Conservation (phyloP, 2,797 vertebrate genomes). For the Sebastiscus albofasciatus region DNA sequence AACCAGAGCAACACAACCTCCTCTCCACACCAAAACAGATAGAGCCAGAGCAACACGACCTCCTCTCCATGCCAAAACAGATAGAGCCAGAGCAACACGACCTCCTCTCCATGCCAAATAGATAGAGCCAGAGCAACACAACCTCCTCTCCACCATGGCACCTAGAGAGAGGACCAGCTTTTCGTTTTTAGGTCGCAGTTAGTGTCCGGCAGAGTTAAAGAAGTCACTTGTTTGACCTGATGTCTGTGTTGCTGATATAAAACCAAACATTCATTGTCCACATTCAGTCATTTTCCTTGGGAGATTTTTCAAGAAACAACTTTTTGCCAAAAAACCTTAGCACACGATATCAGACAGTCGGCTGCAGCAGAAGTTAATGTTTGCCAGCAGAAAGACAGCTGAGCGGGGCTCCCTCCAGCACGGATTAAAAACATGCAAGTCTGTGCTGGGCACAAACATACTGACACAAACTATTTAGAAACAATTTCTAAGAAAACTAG, state of each 20-base stretch:
- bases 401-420: neutral
- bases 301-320: neutral
- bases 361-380: neutral
- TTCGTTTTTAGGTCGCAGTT: no score
- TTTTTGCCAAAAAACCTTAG: neutral
- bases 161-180: no score
- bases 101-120: no score
- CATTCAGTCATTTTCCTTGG: neutral
- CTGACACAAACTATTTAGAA: neutral
- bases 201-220: no score
- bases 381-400: neutral
- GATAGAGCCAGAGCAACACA: no score
- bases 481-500: neutral
- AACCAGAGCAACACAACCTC: no score
- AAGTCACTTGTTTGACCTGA: neutral
- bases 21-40: no score
- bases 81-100: no score
- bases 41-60: no score
- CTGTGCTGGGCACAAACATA: neutral
- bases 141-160: no score
- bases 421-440: neutral
- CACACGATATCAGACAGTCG: neutral
- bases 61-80: no score
- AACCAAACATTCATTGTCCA: neutral
- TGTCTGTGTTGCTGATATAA: neutral